Percentiles rank a stretch among this genome's conserved stretches.
Evolutionary conservation across 2,113 vertebrate species (phyloP).

Genomic region (Ceratotherium simum): DNA sequence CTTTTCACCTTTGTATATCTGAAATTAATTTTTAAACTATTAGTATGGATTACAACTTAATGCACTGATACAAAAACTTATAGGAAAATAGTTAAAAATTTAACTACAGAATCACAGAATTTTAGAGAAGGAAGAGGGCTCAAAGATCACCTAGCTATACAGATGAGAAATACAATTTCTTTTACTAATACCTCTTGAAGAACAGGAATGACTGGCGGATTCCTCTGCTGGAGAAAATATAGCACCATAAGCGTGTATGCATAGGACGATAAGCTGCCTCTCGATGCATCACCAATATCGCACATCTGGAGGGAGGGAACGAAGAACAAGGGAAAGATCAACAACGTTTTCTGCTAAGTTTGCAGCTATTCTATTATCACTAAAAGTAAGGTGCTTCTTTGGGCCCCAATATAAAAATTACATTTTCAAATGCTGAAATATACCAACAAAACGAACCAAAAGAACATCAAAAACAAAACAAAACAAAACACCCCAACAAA

Average conservation of each 20-base stretch:
- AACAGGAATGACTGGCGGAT: conserved; percentile 95
- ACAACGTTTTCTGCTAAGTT: not conserved
- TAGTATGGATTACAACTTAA: conserved; percentile 71
- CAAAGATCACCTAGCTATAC: not conserved
- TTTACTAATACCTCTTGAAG: conserved; percentile 93
- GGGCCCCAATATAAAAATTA: not conserved
- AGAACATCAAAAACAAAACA: not conserved
- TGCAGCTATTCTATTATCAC: not conserved
- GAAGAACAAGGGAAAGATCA: not conserved
- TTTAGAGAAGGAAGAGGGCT: conserved; percentile 32
- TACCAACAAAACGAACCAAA: not conserved
- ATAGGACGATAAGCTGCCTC: conserved; percentile 97
- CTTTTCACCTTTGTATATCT: conserved; percentile 92
- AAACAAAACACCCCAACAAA: not conserved
- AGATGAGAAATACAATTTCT: not conserved
- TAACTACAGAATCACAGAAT: conserved; percentile 50
- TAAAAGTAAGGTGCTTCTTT: not conserved
- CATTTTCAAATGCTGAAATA: conserved; percentile 30
- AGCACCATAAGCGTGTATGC: conserved; percentile 98
- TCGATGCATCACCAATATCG: conserved; percentile 96
- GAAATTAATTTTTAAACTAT: conserved; percentile 82
- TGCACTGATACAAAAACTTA: conserved; percentile 60
- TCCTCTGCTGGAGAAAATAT: conserved; percentile 96
- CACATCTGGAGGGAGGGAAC: conserved; percentile 89
- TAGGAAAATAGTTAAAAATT: conserved; percentile 64